Percentiles rank a stretch among this genome's conserved stretches.
These are phyloP conservation scores for Eledona agricola DNA, from an alignment of 2,888 invertebrate species.

Conservation along the genomic window DNA sequence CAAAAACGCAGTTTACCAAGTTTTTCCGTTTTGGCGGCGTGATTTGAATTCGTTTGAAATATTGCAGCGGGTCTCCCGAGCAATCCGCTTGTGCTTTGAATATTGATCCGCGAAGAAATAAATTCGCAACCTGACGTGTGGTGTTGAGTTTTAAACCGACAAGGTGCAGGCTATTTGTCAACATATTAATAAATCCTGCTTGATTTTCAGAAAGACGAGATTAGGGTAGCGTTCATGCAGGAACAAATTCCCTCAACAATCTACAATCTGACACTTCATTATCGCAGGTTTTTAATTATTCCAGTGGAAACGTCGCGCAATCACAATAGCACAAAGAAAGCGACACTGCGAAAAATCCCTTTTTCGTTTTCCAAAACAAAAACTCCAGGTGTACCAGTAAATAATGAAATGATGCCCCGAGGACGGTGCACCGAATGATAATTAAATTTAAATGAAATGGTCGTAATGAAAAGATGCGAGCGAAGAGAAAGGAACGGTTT, in stretches of 20 bases:
- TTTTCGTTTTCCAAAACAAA: slow-evolving; percentile 4
- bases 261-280: slow-evolving; percentile 9
- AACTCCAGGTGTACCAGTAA: slow-evolving; percentile 4
- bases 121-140: too few species aligned
- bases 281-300: slow-evolving; percentile 16
- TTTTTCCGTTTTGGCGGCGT: slow-evolving; percentile 26
- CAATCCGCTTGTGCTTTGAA: slow-evolving; percentile 28
- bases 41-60: slow-evolving; percentile 31
- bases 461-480: slow-evolving; percentile 17
- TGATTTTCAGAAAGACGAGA: slow-evolving; percentile 4
- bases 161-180: background rate
- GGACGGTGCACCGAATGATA: slow-evolving; percentile 12
- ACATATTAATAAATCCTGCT: slow-evolving; percentile 3
- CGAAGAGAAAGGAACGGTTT: slow-evolving; percentile 13
- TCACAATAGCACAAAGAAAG: slow-evolving; percentile 2
- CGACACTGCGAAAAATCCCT: slow-evolving; percentile 9
- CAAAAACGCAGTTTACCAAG: slow-evolving; percentile 26
- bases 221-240: slow-evolving; percentile 9
- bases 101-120: slow-evolving; percentile 19
- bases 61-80: slow-evolving; percentile 29
- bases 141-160: too few species aligned
- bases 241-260: slow-evolving; percentile 16
- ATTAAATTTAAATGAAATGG: slow-evolving; percentile 24
- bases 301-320: background rate
- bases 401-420: slow-evolving; percentile 19